These are phyloP conservation scores for Aphodius granarius DNA, from an alignment of 2,888 invertebrate genomes.

Conservation along the genomic window DNA sequence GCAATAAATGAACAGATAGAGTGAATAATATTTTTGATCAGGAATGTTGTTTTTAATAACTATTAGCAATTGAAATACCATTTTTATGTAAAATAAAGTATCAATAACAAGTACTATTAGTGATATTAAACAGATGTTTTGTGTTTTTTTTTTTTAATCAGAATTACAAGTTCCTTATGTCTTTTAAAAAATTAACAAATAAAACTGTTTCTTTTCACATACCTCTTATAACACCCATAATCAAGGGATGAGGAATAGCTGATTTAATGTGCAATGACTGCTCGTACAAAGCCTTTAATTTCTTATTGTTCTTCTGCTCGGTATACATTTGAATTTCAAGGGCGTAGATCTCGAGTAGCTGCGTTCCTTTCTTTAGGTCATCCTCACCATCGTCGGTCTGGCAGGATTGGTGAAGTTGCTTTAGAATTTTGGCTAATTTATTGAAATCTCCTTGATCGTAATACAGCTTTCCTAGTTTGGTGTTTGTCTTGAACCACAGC, in stretches of 20 bases:
- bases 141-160: too few species aligned
- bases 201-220: too few species aligned
- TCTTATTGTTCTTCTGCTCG: slow-evolving; percentile 98
- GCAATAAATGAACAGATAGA: too few species aligned
- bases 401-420: slow-evolving; percentile 96
- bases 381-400: slow-evolving; percentile 98
- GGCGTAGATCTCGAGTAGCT: slow-evolving; percentile 96
- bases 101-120: too few species aligned
- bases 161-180: too few species aligned
- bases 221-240: slow-evolving; percentile 99
- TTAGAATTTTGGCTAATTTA: slow-evolving; percentile 93
- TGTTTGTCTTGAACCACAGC: slow-evolving; percentile 99
- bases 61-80: too few species aligned
- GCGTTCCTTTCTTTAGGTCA: slow-evolving; percentile 96
- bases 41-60: too few species aligned
- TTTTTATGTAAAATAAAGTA: too few species aligned
- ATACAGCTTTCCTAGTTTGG: slow-evolving; percentile 96
- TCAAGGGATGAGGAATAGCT: slow-evolving; percentile 99
- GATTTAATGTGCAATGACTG: slow-evolving; percentile 98
- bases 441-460: slow-evolving; percentile 95
- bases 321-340: slow-evolving; percentile 99
- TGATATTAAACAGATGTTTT: too few species aligned
- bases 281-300: slow-evolving; percentile 93
- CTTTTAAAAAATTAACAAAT: too few species aligned
- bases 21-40: too few species aligned